These are phyloP conservation scores for Camelus bactrianus DNA, from an alignment of 2,113 vertebrate species.

Conservation along the genomic window DNA sequence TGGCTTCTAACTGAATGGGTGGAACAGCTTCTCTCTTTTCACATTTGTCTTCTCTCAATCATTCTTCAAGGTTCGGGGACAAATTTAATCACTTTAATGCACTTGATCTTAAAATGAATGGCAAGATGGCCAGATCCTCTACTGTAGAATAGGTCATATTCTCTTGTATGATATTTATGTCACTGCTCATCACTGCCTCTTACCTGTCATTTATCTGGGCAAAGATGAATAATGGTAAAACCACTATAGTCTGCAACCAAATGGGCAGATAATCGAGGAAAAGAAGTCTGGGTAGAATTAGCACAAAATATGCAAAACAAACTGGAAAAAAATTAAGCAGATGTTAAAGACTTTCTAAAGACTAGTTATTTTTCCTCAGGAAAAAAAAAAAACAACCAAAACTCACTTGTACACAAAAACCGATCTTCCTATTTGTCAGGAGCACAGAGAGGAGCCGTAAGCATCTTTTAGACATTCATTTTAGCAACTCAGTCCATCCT, in stretches of 20 bases:
- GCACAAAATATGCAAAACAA: not conserved
- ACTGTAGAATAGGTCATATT: not conserved
- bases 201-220: not conserved
- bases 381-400: conserved; percentile 39
- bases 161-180: not conserved
- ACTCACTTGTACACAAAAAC: conserved; percentile 42
- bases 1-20: conserved; percentile 31
- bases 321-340: not conserved
- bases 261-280: not conserved
- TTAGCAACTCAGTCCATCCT: conserved; percentile 53
- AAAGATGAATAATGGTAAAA: not conserved
- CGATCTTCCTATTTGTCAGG: conserved; percentile 66
- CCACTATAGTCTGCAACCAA: not conserved
- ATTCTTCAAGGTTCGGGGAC: not conserved
- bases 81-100: conserved; percentile 48
- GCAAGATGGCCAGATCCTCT: not conserved
- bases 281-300: not conserved
- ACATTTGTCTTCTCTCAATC: conserved; percentile 28
- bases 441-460: not conserved
- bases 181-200: not conserved
- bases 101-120: conserved; percentile 58
- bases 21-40: conserved; percentile 6
- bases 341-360: conserved; percentile 35
- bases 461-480: conserved; percentile 74
- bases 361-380: not conserved